Conservation (phyloP, 2,888 invertebrate genomes). For the Rotaria macrura region DNA sequence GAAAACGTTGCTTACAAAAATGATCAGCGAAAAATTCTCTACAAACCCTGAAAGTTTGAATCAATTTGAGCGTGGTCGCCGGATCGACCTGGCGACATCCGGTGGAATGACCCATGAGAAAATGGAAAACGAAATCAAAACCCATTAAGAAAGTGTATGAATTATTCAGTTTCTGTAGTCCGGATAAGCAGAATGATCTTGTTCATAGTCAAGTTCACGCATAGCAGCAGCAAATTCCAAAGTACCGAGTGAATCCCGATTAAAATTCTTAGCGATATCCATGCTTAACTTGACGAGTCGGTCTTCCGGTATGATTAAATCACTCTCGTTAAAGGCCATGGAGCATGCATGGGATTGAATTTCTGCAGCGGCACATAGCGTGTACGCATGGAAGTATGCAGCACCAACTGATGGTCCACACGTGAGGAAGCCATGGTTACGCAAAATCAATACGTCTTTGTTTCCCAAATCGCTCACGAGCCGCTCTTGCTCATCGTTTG, state of each 20-base stretch:
- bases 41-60: too few species aligned
- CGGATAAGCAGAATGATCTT: neutral
- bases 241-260: neutral
- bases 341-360: slow-evolving; percentile 57
- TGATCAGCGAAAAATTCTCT: too few species aligned
- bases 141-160: neutral
- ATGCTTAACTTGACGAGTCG: neutral
- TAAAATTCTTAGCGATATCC: neutral
- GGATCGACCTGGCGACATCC: too few species aligned
- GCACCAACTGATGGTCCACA: slow-evolving; percentile 91
- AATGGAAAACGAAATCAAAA: too few species aligned
- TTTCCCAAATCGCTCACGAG: slow-evolving; percentile 70
- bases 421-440: slow-evolving; percentile 77
- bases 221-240: neutral
- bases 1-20: too few species aligned
- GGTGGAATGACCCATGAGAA: too few species aligned
- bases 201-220: neutral
- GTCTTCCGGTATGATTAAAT: neutral
- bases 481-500: slow-evolving; percentile 76
- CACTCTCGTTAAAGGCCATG: neutral
- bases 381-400: slow-evolving; percentile 70
- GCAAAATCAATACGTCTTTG: slow-evolving; percentile 57
- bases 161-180: neutral
- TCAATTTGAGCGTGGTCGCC: too few species aligned
- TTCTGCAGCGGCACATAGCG: slow-evolving; percentile 46